Base-by-base conservation (phyloP, 2,113 vertebrate genomes). In the Malurus melanocephalus region DNA sequence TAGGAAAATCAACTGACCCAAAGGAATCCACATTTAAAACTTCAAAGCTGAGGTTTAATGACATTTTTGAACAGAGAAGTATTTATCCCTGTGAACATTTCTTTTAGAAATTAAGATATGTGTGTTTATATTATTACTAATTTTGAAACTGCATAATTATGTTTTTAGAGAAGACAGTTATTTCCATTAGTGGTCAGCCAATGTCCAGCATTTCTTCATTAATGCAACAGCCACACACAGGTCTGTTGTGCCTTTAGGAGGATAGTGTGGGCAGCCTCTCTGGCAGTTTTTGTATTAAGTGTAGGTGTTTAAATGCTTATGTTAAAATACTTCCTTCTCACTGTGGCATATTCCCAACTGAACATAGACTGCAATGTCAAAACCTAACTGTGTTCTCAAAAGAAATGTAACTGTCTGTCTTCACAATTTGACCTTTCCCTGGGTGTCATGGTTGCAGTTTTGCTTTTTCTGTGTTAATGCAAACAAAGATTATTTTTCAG, bases 261-360 rank as follows among this genome's bases (percentile, higher is more conserved):
- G 13, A 46, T 5, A 62, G 60, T 5, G n/a, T 57, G 64, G 32
- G 38, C 42, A 60, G 28, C 32, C 32, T 43, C 46, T 74, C 74
- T 67, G 48, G 38, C 20, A 74, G 38, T 22, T 85, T 80, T 80
- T 80, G 7, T 73, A 66, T 53, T 52, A 87, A 84, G 15, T 43
- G 46, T 69, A 55, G 55, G 46, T 69, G 64, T 92, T 88, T 45
- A 79, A 52, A 57, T 51, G 46, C 43, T 9, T 61, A 62, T 65
- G 56, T 86, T 45, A 56, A 87, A 84, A 30, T 33, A 6, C 48
- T 90, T 60, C 45, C 30, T 90, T 88, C 27, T 84, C 61, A 64
- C 21, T 35, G n/a, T 67, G 42, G 40, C 35, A 48, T 60, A 60
- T 56, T 79, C 35, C 6, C 26, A 46, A 9, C 12, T 43, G 45